phyloP scores from a whole-genome alignment of 1,140 invertebrate species.

The Euglossa dilemma region DNA sequence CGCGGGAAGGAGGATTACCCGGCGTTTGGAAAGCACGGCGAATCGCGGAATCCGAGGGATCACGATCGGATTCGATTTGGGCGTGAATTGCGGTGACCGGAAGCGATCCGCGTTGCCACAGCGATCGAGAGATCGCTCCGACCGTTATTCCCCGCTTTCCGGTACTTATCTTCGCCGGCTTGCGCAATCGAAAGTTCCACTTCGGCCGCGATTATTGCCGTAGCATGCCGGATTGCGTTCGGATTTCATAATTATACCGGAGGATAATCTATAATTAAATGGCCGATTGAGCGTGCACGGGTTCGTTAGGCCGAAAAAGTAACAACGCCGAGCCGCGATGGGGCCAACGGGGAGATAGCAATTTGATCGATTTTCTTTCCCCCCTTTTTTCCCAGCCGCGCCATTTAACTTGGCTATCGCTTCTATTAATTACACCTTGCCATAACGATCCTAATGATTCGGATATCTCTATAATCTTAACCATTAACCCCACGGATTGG shows the following conservation, averaged over 20 bases:
- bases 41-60: background rate
- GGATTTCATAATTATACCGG: slow-evolving; percentile 37
- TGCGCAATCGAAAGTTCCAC: slow-evolving; percentile 49
- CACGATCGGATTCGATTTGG: background rate
- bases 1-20: too few species aligned
- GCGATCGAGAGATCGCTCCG: background rate
- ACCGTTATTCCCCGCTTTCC: background rate
- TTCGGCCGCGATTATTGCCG: background rate
- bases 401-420: background rate
- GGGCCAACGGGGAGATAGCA: too few species aligned
- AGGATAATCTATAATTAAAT: slow-evolving; percentile 43
- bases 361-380: background rate
- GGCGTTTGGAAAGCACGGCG: background rate
- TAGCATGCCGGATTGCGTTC: slow-evolving; percentile 1
- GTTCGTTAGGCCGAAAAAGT: background rate
- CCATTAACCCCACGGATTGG: slow-evolving; percentile 44
- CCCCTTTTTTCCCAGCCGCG: background rate
- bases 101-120: slow-evolving; percentile 6
- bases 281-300: background rate
- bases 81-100: background rate
- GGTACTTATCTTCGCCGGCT: slow-evolving; percentile 28
- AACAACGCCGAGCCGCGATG: background rate
- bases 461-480: slow-evolving; percentile 42
- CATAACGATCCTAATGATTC: slow-evolving; percentile 34
- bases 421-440: slow-evolving; percentile 61